Base-by-base conservation (phyloP, 2,113 vertebrate genomes). In the Crypturellus undulatus region DNA sequence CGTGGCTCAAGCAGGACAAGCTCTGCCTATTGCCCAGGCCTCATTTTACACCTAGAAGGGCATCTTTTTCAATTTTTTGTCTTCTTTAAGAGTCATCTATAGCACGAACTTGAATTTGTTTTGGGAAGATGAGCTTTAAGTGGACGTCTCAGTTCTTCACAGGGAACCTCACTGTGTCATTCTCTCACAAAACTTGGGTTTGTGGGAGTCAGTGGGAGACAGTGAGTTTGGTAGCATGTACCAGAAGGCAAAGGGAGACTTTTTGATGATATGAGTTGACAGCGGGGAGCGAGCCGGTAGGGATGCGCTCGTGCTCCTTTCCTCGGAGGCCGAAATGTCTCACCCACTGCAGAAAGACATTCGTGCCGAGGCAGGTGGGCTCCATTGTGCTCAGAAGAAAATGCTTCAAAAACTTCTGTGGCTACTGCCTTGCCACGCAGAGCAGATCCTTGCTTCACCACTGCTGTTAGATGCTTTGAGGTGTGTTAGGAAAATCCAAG, bases 131-230 rank as follows among this genome's bases (percentile, higher is more conserved):
- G 30, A 14, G 67, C 93, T 92, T 24, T 24, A 69, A n/a, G 30
- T 45, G 56, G 43, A 43, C 1, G 0, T 68, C 49, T 84, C 70
- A 22, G 20, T 80, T 87, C 17, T 5, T 20, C 4, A 1, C 54
- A 28, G 58, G 76, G 17, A 34, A 32, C 54, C 0, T 56, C 25
- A 69, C 22, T 8, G 0, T 34, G 34, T 69, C 3, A 3, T 52
- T 45, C 52, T 92, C 26, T 14, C 76, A 16, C 17, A 51, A 71
- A 89, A 71, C 22, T 26, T 78, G 22, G 4, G 68, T 43, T 68
- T 42, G 54, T 56, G 54, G 15, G 11, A n/a, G 0, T 83, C 6
- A 1, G 6, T 22, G 10, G 59, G 6, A 63, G 21, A 20, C 6
- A 10, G 12, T 58, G 70, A 28, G 47, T 86, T 52, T 86, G 34